Evolutionary conservation across 2,797 vertebrate species (phyloP), one percentile per base, ranked within the genome.

Genomic region (Nasua narica): DNA sequence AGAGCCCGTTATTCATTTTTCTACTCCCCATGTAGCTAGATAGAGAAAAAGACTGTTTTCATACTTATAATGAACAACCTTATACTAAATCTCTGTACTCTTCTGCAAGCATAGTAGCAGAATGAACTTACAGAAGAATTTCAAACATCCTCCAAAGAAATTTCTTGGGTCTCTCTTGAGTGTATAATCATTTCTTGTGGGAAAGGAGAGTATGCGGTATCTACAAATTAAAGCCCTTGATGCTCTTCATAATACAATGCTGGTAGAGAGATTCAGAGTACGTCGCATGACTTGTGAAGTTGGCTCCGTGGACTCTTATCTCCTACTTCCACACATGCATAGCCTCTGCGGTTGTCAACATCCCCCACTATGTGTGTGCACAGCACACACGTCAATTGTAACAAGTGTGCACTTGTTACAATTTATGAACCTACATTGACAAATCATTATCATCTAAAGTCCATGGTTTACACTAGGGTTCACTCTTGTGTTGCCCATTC

Each of bases 121-220:
- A 13, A 62, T 15, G n/a, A 95, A 54, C 46, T 91, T 70, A 7
- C 15, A 65, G 83, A 84, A 86, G 35, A 70, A 79, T 60, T 46
- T 32, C 16, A 91, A 67, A 1, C 50, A 21, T 7, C 19, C 8
- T 72, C 82, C 60, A 83, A 84, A 91, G 69, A 69, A 32, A 60
- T 35, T 50, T 56, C 83, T 48, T 83, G 69, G 25, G 16, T 90
- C 16, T 19, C 52, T 91, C 87, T 46, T 54, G 74, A 54, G 9
- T 19, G 40, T n/a, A 9, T 46, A 10, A 14, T 46, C 29, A 27
- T 86, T 48, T 90, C 52, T 81, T 72, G 23, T 77, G 23, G 88
- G 52, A 81, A 62, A 69, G 19, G 21, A 58, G 35, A 58, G 40
- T 83, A 10, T 87, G 48, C 29, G 3, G 40, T 60, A 62, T 82